Base-by-base conservation (phyloP, 2,888 invertebrate species). In the Hanleya hanleyi region DNA sequence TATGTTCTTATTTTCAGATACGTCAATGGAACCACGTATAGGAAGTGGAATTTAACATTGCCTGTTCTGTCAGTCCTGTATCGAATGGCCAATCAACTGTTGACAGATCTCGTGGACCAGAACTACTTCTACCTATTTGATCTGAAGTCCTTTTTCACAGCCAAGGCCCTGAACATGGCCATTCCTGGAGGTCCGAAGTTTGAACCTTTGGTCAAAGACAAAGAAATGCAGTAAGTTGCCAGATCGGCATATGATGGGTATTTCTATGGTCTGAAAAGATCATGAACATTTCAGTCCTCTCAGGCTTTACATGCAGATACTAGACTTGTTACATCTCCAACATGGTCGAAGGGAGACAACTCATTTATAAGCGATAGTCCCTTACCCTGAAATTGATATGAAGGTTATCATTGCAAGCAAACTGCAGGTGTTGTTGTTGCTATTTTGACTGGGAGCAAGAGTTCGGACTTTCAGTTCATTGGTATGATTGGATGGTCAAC, bases 101-200 rank as follows among this genome's bases (percentile, higher is more conserved):
- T 99, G 47, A 99, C 99, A 15, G 99, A 99, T 92, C 93, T 99
- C 77, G 97, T 98, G 0, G 99, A 99, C 92, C 95, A 96, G 76
- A 99, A 99, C 91, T 99, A 98, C 91, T 99, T 99, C 92, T 99
- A 99, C 90, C 92, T 99, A 2, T 99, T 99, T 91, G 99, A 99
- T 91, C 95, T 98, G 22, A 99, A 99, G 92, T 99, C 99, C 86
- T 99, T 99, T 92, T 99, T 99, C 91, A 99, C 99, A 0, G 99
- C 99, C 0, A 99, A 99, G 91, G 99, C 99, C 3, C 92, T 99
- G 70, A 99, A 99, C 89, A 97, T 99, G 96, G 99, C 99, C 0
- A 99, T 99, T 86, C 99, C 99, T 12, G 99, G 99, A 70, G 99
- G 99, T 0, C 99, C 99, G 0, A 99, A 99, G 91, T 99, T 99